Evolutionary conservation across 2,888 invertebrate species (phyloP), one percentile per base, ranked within the genome.

Genomic region (Fabriciana adippe): DNA sequence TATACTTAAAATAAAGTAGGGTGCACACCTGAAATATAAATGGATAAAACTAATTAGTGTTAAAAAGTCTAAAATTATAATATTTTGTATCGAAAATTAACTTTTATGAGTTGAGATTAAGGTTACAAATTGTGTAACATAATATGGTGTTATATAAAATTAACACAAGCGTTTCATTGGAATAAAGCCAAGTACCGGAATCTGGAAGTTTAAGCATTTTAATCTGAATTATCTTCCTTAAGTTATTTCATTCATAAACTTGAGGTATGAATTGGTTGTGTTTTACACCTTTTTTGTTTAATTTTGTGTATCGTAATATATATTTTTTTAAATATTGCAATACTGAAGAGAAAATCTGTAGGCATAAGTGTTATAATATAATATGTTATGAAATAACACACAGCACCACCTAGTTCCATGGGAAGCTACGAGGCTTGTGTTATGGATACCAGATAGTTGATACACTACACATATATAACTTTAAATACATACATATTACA

Each of bases 151-250:
- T n/a, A 21, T 47, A 57, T 47, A 21, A 57, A 5, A 26, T 57
- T 47, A 47, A 26, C 57, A 2, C 26, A 57, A 47, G n/a, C 26
- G 35, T 57, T 26, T 8, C 47, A 14, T 54, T 63, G 67, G 67
- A 48, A n/a, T 15, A 26, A 15, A 47, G 67, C 67, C 67, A 67
- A 53, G 67, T 4, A 63, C 53, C 47, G 51, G 62, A 68, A 56
- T 59, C 57, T 62, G 41, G 64, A 66, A 72, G 60, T 68, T 65
- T 26, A 57, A 70, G 55, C 68, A 70, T 68, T 72, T 70, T 67
- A 68, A 70, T 70, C 68, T 70, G 64, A 64, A 70, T 72, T 68
- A 70, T 72, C 68, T 50, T 50, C n/a, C 68, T 65, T 53, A 70
- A 70, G 68, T 72, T 70, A 68, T 72, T 67, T 68, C 45, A 41